Percentiles rank a stretch among this genome's conserved stretches.
phyloP scores from a whole-genome alignment of 2,888 invertebrate genomes.

The Aleiodes testaceus region DNA sequence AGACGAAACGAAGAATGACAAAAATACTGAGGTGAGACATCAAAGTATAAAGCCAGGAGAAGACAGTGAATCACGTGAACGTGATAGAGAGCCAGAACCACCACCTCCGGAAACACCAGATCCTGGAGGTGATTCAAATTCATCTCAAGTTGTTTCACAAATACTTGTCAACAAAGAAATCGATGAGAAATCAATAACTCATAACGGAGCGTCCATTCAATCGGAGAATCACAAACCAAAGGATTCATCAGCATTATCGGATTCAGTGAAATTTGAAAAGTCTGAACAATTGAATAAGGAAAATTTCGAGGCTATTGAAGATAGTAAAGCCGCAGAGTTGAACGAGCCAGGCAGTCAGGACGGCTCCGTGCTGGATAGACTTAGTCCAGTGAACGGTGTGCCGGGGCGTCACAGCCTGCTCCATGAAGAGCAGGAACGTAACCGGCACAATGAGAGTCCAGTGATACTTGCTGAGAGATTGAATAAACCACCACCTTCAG shows the following conservation, averaged over 20 bases:
- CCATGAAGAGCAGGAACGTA: constrained; percentile 70
- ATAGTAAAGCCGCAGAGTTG: constrained; percentile 58
- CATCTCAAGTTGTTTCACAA: constrained; percentile 2
- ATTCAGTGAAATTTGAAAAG: constrained; percentile 54
- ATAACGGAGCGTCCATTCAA: constrained; percentile 1
- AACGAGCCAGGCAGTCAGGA: constrained; percentile 66
- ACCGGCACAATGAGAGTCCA: constrained; percentile 71
- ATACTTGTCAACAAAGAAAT: background rate
- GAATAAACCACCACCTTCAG: constrained; percentile 66
- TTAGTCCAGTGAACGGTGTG: constrained; percentile 71
- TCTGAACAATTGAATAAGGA: constrained; percentile 54
- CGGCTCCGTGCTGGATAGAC: constrained; percentile 72
- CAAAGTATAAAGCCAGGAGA: constrained; percentile 40
- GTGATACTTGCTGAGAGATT: constrained; percentile 70
- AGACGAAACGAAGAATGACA: constrained; percentile 41
- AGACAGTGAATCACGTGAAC: constrained; percentile 63
- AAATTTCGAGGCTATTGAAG: constrained; percentile 26
- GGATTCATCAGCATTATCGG: constrained; percentile 32
- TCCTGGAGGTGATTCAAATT: constrained; percentile 53
- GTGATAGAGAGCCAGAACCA: constrained; percentile 70
- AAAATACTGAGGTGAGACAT: constrained; percentile 34
- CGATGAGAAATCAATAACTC: constrained; percentile 5
- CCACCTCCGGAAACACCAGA: constrained; percentile 61
- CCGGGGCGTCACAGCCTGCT: constrained; percentile 69
- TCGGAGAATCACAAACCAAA: background rate